A percentile compares a stretch with the other conserved stretches of the same genome.
phyloP scores from a whole-genome alignment of 2,113 vertebrate species.

The Kryptolebias marmoratus region DNA sequence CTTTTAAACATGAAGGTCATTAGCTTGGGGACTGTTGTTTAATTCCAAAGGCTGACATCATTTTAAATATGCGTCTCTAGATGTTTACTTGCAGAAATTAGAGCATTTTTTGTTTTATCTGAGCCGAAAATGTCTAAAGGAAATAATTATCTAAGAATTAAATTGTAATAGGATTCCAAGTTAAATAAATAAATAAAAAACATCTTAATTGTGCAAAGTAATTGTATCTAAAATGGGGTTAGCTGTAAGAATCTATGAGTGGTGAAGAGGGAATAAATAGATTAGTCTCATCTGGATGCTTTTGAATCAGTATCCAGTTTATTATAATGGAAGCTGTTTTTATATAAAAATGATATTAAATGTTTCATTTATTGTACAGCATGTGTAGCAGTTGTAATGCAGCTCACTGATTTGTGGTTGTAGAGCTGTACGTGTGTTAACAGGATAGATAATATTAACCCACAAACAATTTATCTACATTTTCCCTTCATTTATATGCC shows the following conservation, averaged over 20 bases:
- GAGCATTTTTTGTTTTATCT: too few relatives aligned
- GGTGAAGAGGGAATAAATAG: constrained; percentile 39
- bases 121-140: too few relatives aligned
- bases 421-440: neutral
- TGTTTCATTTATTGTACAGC: constrained; percentile 31
- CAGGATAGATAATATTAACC: constrained; percentile 30
- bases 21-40: too few relatives aligned
- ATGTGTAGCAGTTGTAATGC: constrained; percentile 12
- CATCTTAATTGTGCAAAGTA: neutral
- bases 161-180: neutral
- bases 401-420: constrained; percentile 19
- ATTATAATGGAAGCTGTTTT: constrained; percentile 38
- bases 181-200: neutral
- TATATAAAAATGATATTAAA: constrained; percentile 28
- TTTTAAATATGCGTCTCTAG: too few relatives aligned
- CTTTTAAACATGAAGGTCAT: too few relatives aligned
- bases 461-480: constrained; percentile 37
- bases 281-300: constrained; percentile 53
- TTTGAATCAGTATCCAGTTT: constrained; percentile 33
- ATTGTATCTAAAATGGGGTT: constrained; percentile 13
- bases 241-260: constrained; percentile 18
- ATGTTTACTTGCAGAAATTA: too few relatives aligned
- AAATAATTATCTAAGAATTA: too few relatives aligned
- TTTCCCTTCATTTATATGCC: constrained; percentile 48
- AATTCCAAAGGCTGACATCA: too few relatives aligned